These are phyloP conservation scores for Macquaria ambigua DNA, from an alignment of 2,113 vertebrate species.

Conservation along the genomic window DNA sequence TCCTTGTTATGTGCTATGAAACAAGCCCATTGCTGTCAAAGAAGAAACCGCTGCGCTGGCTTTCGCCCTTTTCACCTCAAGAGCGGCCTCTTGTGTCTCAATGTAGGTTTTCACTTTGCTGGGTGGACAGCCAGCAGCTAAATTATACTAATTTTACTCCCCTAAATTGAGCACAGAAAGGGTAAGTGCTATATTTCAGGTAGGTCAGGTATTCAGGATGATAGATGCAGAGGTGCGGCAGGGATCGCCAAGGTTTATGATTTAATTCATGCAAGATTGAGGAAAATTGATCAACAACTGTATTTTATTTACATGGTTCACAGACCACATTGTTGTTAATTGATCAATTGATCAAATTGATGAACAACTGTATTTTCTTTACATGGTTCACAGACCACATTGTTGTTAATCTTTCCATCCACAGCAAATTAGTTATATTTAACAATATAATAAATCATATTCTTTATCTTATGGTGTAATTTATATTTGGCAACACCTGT, in stretches of 20 bases:
- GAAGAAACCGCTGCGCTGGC: constrained; percentile 39
- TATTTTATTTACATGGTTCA: background rate
- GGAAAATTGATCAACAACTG: rapidly evolving
- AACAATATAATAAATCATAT: background rate
- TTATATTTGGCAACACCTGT: background rate
- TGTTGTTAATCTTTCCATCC: background rate
- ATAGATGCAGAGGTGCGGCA: background rate
- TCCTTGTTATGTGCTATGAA: constrained; percentile 69
- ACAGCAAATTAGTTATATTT: background rate
- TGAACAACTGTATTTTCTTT: background rate
- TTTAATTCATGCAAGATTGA: background rate
- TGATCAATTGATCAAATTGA: too few species aligned
- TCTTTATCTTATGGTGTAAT: background rate
- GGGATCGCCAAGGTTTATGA: background rate
- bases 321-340: background rate
- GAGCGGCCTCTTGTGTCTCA: constrained; percentile 77
- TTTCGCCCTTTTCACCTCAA: constrained; percentile 68
- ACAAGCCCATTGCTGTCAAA: constrained; percentile 73
- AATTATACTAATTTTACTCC: background rate
- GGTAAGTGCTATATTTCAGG: background rate
- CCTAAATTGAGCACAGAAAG: background rate
- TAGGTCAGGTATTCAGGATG: background rate
- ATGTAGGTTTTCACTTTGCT: background rate
- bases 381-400: background rate
- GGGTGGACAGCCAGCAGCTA: too few species aligned